Evolutionary conservation across 2,797 vertebrate species (phyloP), one percentile per base, ranked within the genome.

Genomic region (Microcaecilia unicolor): DNA sequence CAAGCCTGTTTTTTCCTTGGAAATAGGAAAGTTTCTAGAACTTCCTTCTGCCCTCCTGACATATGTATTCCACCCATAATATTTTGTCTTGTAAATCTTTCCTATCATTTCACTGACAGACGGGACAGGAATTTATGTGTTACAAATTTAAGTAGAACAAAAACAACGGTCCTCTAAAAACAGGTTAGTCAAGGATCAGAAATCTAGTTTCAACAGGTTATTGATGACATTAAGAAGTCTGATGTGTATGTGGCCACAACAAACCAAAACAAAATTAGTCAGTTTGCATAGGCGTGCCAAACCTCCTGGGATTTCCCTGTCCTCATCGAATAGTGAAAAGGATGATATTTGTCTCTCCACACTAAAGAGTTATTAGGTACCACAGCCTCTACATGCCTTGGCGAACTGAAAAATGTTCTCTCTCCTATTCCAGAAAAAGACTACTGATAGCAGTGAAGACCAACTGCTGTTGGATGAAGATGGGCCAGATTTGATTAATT

Each of bases 401-500:
- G 15, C 34, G 16, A 27, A 16, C 4, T 2, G 20, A 4, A 11
- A 20, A 16, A 57, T 48, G 45, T 15, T 38, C 15, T 40, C n/a
- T 0, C 11, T 41, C n/a, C 45, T 53, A 48, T 26, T 31, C 44
- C 5, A 1, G 17, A 49, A 31, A 24, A 21, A 5, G 2, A 12
- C 5, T 0, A 0, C 23, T 23, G 17, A 15, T 37, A 28, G 22
- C 2, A 11, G 3, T 8, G 51, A 56, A 36, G 37, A 54, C 27
- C 42, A 42, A 9, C 22, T 61, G 36, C 19, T 54, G 18, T 35
- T 49, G 31, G 31, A 12, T n/a, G 46, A 51, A 44, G 51, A 48
- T 0, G 14, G 28, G 4, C 18, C 44, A 21, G 44, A 43, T 54
- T n/a, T 56, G 39, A 32, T 51, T 40, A 3, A 30, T 34, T 25